phyloP scores from a whole-genome alignment of 2,888 invertebrate species.

The Ornithoptera priamus region DNA sequence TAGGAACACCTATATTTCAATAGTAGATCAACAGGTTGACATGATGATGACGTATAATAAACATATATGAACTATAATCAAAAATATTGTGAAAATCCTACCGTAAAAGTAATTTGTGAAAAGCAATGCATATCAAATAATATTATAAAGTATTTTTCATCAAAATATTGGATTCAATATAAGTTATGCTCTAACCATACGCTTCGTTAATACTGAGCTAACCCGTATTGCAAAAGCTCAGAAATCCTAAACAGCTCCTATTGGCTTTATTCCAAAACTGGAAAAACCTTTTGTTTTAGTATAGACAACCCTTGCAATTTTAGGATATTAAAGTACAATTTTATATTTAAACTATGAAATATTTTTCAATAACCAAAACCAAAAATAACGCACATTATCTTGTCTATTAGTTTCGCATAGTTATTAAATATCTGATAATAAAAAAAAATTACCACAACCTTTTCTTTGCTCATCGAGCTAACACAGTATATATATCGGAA shows the following conservation, averaged over 20 bases:
- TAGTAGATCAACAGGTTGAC: too few species aligned
- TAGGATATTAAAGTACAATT: background rate
- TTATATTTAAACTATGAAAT: background rate
- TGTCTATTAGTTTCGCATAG: too few species aligned
- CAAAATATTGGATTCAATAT: constrained; percentile 12
- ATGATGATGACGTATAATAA: too few species aligned
- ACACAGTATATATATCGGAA: too few species aligned
- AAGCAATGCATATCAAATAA: too few species aligned
- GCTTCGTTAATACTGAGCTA: constrained; percentile 16
- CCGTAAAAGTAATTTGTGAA: too few species aligned
- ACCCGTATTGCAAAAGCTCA: constrained; percentile 10
- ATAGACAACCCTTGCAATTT: background rate
- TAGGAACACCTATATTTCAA: too few species aligned
- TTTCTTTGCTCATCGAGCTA: too few species aligned
- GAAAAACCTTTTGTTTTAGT: constrained; percentile 8
- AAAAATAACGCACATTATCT: background rate
- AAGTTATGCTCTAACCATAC: constrained; percentile 11
- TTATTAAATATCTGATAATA: background rate
- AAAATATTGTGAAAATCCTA: too few species aligned
- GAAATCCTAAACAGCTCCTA: constrained; percentile 12
- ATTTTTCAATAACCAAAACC: background rate
- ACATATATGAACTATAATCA: too few species aligned
- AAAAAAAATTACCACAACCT: too few species aligned
- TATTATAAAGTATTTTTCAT: background rate
- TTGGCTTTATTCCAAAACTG: constrained; percentile 17